Conservation (phyloP, 92 coral and sea anemone genomes). For the Heteractis magnifica region DNA sequence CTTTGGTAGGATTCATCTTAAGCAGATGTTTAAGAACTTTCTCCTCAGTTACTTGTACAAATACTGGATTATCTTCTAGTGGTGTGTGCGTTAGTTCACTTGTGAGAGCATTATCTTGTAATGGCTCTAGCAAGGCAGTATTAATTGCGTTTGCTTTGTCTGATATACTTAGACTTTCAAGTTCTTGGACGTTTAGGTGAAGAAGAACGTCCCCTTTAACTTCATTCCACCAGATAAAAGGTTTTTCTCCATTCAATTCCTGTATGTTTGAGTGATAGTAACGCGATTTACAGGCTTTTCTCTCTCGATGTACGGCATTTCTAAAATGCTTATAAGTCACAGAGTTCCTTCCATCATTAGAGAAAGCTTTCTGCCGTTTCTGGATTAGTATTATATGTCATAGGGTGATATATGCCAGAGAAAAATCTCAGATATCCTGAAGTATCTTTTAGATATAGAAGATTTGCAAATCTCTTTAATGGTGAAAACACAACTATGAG, state of each 20-base stretch:
- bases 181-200: too few relatives aligned
- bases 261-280: background rate
- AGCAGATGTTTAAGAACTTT: background rate
- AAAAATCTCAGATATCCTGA: too few relatives aligned
- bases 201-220: too few relatives aligned
- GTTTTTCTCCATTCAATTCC: constrained; percentile 37
- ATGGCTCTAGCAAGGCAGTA: too few relatives aligned
- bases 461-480: too few relatives aligned
- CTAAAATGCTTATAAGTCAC: constrained; percentile 28
- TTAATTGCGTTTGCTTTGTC: too few relatives aligned
- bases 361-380: constrained; percentile 33
- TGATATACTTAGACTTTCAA: too few relatives aligned
- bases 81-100: background rate
- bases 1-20: constrained; percentile 29
- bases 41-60: background rate
- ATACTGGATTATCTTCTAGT: background rate
- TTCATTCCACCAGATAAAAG: constrained; percentile 44
- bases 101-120: background rate
- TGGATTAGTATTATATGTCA: constrained; percentile 32
- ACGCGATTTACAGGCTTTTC: constrained; percentile 30
- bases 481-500: too few relatives aligned
- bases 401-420: too few relatives aligned
- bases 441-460: too few relatives aligned
- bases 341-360: constrained; percentile 15
- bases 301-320: constrained; percentile 42